Base-by-base conservation (phyloP, 2,888 invertebrate species). In the Lissocephala sabroskyi region DNA sequence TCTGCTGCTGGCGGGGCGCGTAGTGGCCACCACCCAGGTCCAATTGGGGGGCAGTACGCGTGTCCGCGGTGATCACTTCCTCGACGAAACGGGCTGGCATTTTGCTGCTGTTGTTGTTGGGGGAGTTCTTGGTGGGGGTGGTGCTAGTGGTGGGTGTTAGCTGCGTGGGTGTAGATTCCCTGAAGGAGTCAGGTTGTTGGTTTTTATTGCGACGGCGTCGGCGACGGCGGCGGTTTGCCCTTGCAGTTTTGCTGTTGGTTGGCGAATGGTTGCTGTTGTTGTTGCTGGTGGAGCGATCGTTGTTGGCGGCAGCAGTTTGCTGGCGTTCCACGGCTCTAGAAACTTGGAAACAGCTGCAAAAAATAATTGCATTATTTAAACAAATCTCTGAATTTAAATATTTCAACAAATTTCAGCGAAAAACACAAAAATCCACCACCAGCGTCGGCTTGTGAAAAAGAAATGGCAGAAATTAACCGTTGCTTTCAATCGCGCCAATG, bases 21-120 rank as follows among this genome's bases (percentile, higher is more conserved):
- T 75, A 79, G 60, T 64, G 70, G 41, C 78, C 79, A 52, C 80
- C 80, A 53, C 78, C 79, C 59, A 79, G 61, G 64, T 81, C 76
- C 62, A 79, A 67, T 73, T 70, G 68, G 75, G 73, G 59, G 58
- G 76, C 68, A 60, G 75, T 75, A 58, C 70, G 79, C 51, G 76
- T 55, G 51, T 75, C 80, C 52, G 82, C 82, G 52, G 79, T 81
- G 54, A 83, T 74, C 26, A 84, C 80, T 57, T 87, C 86, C 59
- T 87, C 88, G 70, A 87, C 88, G 60, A 88, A 89, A 82, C 91
- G 87, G 59, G 91, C 91, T 59, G 91, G 91, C 91, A 91, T 91
- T 65, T 84, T 88, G 59, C 49, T 50, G 40, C 36, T 23, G 37
- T 36, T 47, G 14, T 9, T 43, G 35, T 32, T 32, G 28, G 30